These are phyloP conservation scores for Pomatostomus ruficeps DNA, from an alignment of 2,113 vertebrate genomes.

Conservation along the genomic window DNA sequence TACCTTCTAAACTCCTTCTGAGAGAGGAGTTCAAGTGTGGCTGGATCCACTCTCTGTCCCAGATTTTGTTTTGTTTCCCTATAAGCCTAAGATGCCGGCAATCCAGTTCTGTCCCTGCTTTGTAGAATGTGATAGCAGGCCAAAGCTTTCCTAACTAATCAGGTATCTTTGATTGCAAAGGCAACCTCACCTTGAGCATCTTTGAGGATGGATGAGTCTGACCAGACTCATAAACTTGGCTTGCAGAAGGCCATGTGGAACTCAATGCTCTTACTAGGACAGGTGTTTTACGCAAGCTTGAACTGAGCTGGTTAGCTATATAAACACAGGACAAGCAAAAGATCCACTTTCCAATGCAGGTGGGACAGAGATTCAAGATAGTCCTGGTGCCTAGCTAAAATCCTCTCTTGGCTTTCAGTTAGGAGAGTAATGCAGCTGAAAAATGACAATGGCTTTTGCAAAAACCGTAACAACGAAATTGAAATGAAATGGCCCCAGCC, in stretches of 20 bases:
- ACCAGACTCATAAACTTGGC: background rate
- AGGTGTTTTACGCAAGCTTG: background rate
- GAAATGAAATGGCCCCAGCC: background rate
- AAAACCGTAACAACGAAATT: background rate
- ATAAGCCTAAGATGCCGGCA: background rate
- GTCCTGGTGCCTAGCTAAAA: background rate
- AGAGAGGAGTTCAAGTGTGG: background rate
- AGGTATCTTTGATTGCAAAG: background rate
- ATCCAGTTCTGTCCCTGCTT: background rate
- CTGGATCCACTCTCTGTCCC: background rate
- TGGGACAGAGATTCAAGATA: background rate
- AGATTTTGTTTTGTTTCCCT: background rate
- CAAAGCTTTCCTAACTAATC: background rate
- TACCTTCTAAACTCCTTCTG: background rate
- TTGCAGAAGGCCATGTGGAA: background rate
- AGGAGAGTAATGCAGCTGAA: background rate
- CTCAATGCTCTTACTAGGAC: background rate
- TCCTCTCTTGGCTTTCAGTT: background rate
- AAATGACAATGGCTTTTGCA: background rate
- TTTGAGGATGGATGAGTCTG: background rate
- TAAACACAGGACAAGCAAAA: background rate
- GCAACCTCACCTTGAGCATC: background rate
- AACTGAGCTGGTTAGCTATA: background rate
- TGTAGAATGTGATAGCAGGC: background rate
- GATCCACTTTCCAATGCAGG: background rate